A percentile compares a stretch with the other conserved stretches of the same genome.
phyloP scores from a whole-genome alignment of 2,113 vertebrate species.

The Verasper variegatus region DNA sequence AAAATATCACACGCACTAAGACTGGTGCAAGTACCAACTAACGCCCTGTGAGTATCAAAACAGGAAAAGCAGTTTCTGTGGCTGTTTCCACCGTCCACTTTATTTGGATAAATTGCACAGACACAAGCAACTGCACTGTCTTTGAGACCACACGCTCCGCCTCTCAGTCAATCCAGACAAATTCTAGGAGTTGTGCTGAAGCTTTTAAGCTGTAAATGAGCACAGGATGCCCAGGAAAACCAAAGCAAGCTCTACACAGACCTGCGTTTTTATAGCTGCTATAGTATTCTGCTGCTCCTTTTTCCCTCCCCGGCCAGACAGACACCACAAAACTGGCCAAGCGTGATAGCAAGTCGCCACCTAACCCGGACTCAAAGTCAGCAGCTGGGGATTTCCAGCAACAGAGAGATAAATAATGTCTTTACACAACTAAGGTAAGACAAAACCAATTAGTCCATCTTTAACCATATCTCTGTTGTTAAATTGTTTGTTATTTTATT shows the following conservation, averaged over 20 bases:
- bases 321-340: conserved; percentile 85
- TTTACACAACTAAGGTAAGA: conserved; percentile 66
- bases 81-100: conserved; percentile 48
- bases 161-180: conserved; percentile 91
- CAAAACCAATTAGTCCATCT: not conserved
- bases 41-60: conserved; percentile 29
- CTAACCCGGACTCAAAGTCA: conserved; percentile 81
- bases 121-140: conserved; percentile 87
- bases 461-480: not conserved
- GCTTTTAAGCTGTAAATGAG: conserved; percentile 95
- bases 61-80: conserved; percentile 1
- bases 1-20: conserved; percentile 65
- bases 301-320: conserved; percentile 84
- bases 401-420: conserved; percentile 25
- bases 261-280: conserved; percentile 92
- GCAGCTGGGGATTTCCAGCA: conserved; percentile 57
- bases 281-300: conserved; percentile 91
- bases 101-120: conserved; percentile 83
- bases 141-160: conserved; percentile 87
- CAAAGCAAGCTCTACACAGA: conserved; percentile 91
- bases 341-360: conserved; percentile 84
- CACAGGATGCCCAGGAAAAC: conserved; percentile 88
- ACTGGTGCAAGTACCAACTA: conserved; percentile 34
- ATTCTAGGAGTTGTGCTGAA: conserved; percentile 91
- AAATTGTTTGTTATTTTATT: not conserved